Evolutionary conservation across 1,140 invertebrate genomes (phyloP), one percentile per base, ranked within the genome.

Genomic region (Antheraea mylitta): DNA sequence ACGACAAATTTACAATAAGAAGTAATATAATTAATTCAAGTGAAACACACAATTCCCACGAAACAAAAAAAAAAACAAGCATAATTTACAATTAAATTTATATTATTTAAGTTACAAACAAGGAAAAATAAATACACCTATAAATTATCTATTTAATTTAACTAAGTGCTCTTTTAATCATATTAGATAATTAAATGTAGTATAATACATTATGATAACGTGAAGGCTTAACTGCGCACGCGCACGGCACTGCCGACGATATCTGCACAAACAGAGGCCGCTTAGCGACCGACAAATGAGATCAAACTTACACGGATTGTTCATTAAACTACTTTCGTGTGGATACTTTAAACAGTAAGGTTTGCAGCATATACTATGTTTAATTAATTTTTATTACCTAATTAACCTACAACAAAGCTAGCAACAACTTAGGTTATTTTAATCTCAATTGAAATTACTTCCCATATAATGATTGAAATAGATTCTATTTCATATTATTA

Each of bases 221-320:
- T 8, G 19, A 7, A 16, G 38, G 61, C 37, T 37, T 63, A 30
- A 37, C 61, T 22, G 45, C 37, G 64, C 37, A 65, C 37, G 64
- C 38, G 37, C 62, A 48, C 18, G 18, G 36, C 65, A 69, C 60
- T 69, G 59, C 64, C 66, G 53, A 19, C 16, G 53, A 42, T 67
- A 73, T 73, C 71, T 48, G 59, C 59, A 64, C 71, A 48, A 18
- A 42, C 48, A 58, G 67, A 16, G 45, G 45, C 45, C 45, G n/a
- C 69, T 69, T 67, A 72, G 67, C 72, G 69, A 37, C 36, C 60
- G 58, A 68, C 75, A 74, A 72, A 70, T 74, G 64, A 66, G 72
- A 74, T 77, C 68, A 70, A 67, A 68, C 68, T 59, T 74, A 77
- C 75, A 77, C 68, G 75, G 70, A 74, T 77, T 74, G 75, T 72